Conservation (phyloP, 2,797 vertebrate species). For the Peromyscus attwateri region DNA sequence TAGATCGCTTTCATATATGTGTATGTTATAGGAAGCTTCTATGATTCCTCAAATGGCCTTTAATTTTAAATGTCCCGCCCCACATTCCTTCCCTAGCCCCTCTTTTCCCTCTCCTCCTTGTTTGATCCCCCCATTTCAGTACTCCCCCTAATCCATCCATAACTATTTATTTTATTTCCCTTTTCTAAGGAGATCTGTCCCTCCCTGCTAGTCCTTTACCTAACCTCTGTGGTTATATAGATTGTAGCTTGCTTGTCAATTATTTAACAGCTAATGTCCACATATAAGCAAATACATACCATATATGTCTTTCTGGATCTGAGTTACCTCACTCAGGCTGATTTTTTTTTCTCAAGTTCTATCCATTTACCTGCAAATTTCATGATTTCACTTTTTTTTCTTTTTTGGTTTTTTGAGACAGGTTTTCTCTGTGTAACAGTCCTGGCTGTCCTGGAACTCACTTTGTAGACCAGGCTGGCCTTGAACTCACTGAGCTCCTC, state of each 20-base stretch:
- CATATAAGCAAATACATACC: background rate
- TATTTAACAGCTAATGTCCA: background rate
- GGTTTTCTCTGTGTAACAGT: too few relatives aligned
- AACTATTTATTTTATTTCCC: background rate
- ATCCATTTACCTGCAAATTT: background rate
- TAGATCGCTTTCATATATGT: background rate
- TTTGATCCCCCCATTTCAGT: background rate
- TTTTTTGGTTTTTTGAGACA: too few relatives aligned
- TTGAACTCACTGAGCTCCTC: too few relatives aligned
- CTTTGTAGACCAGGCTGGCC: too few relatives aligned
- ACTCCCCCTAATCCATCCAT: background rate
- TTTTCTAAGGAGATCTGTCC: background rate
- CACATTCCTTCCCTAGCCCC: too few relatives aligned
- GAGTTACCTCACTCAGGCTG: background rate
- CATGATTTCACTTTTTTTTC: background rate
- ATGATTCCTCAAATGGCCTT: background rate
- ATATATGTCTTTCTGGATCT: background rate
- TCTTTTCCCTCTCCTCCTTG: background rate
- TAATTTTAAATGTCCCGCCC: background rate
- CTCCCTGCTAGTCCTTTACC: too few relatives aligned
- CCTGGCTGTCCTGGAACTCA: too few relatives aligned
- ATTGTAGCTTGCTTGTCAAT: background rate
- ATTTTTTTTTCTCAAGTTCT: background rate
- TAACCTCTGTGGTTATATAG: background rate
- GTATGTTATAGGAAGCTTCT: background rate